phyloP scores from a whole-genome alignment of 2,113 vertebrate species.

The Loxodonta africana region DNA sequence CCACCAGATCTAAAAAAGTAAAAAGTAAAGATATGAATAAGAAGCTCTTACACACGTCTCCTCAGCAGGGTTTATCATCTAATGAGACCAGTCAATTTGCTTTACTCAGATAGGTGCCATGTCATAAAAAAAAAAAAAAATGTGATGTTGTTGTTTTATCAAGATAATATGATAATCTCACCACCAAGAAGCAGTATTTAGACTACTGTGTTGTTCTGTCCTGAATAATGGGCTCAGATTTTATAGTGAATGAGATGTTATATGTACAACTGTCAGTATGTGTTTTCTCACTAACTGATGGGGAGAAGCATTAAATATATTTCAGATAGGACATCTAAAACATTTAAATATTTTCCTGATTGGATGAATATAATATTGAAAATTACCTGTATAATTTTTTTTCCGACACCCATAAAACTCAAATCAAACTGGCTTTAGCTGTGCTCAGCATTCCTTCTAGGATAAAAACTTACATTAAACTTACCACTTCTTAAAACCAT shows the following conservation, averaged over 20 bases:
- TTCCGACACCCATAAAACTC: neutral
- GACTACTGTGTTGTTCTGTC: slow-evolving; percentile 37
- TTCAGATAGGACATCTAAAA: neutral
- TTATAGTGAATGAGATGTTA: neutral
- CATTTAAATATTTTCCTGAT: slow-evolving; percentile 57
- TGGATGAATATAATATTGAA: slow-evolving; percentile 13
- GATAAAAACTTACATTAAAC: neutral
- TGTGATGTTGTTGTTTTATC: neutral
- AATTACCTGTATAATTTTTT: neutral
- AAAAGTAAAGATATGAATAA: neutral
- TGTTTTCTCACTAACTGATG: slow-evolving; percentile 22
- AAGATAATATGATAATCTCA: neutral
- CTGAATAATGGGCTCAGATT: slow-evolving; percentile 53
- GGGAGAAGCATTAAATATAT: neutral
- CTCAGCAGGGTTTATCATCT: neutral
- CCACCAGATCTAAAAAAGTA: neutral
- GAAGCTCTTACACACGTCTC: neutral
- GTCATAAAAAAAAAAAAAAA: neutral
- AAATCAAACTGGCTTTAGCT: neutral
- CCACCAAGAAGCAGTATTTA: neutral
- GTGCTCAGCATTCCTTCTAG: neutral
- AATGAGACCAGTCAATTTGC: neutral
- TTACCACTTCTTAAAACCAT: neutral
- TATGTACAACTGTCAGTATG: neutral
- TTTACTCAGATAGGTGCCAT: slow-evolving; percentile 17